Conservation (phyloP, 2,888 invertebrate genomes). For the Balanococcus diminutus region DNA sequence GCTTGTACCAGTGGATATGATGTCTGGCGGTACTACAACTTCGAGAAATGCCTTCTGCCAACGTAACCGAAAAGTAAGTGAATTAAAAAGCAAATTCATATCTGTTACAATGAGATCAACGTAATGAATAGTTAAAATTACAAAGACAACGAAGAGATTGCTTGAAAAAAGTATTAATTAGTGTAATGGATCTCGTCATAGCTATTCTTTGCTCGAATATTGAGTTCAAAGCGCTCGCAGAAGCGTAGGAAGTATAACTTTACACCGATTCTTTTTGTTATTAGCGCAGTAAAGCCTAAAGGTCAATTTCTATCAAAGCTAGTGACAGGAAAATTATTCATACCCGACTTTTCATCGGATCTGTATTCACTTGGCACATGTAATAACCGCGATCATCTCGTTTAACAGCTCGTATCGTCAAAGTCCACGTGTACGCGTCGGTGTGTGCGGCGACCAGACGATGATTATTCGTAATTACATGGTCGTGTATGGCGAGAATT, state of each 20-base stretch:
- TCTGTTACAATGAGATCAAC: neutral
- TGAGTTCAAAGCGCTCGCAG: neutral
- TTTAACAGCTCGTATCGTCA: constrained; percentile 83
- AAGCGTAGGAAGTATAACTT: neutral
- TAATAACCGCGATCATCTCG: constrained; percentile 87
- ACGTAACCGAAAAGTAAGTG: neutral
- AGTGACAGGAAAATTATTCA: constrained; percentile 58
- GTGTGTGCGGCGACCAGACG: constrained; percentile 87
- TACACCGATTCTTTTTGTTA: neutral
- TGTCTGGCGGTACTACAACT: constrained; percentile 90
- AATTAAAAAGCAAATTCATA: no score
- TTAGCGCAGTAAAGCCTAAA: neutral
- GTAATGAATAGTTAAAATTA: neutral
- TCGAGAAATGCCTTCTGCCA: constrained; percentile 81
- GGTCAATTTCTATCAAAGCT: neutral
- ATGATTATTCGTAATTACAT: constrained; percentile 91
- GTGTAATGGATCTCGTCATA: neutral
- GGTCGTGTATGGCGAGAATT: constrained; percentile 89
- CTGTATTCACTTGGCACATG: constrained; percentile 95
- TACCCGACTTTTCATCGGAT: constrained; percentile 94
- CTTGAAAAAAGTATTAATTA: neutral
- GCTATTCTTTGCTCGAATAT: neutral
- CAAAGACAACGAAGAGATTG: neutral
- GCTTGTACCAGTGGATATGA: constrained; percentile 86
- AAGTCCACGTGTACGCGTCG: constrained; percentile 91